Base-by-base conservation (phyloP, 2,113 vertebrate genomes). In the Ovis aries region DNA sequence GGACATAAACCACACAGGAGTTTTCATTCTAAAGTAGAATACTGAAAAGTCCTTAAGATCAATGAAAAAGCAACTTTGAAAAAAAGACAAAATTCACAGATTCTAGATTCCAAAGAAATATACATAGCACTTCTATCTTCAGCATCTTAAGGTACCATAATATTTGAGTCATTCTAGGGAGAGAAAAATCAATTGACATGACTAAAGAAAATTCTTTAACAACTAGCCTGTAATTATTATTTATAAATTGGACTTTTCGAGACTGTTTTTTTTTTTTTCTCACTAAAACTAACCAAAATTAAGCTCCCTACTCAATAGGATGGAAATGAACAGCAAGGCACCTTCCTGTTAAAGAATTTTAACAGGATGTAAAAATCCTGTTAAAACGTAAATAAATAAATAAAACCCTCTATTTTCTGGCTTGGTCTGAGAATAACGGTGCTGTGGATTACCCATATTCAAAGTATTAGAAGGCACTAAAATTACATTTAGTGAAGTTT, bases 21-120 rank as follows among this genome's bases (percentile, higher is more conserved):
- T 83, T 52, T 84, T 36, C 2, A 55, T 97, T 64, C 84, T 84
- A 55, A 27, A 95, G 62, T 88, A 95, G 96, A 97, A 96, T 36
- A 91, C 1, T 74, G 71, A 71, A 53, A 77, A 87, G 0, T 2
- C 15, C 11, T 85, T 74, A 71, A 95, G 17, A 88, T 48, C 95
- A 84, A 13, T 81, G 6, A 25, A 36, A 31, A 64, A 87, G 17
- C 33, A 83, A 25, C 81, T 27, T 23, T 62, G 25, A 13, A 64
- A 81, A 91, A 93, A 33, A 77, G 80, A 48, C 15, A 90, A 78
- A 95, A 84, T 62, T 52, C 10, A 50, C 16, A 83, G 45, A 45
- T 48, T 15, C 64, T 83, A 80, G 17, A 6, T 17, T 97, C 11
- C 64, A 93, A 85, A 94, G 80, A 81, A 90, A 87, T 81, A 85